Evolutionary conservation across 2,113 vertebrate genomes (phyloP), one percentile per base, ranked within the genome.

Genomic region (Odontesthes bonariensis): DNA sequence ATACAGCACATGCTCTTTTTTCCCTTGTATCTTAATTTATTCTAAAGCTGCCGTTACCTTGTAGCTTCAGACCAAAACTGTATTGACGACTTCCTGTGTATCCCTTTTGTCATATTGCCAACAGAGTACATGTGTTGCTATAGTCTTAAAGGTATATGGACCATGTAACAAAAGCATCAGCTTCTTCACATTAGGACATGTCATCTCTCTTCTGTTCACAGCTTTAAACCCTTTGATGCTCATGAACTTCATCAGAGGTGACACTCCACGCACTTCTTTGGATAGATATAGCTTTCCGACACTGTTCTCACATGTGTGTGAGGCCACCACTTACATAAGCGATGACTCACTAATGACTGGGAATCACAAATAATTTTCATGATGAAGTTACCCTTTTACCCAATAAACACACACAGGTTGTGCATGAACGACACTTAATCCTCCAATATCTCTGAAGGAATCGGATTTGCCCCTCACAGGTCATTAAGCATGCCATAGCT

Each of bases 361-460:
- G 33, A 82, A 78, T 91, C 90, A 90, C 78, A 73, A 84, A 74
- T 66, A 60, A 91, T 91, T 86, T 90, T 77, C 70, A 13, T 87
- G 83, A 90, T 86, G 86, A 86, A 86, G 64, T 79, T 81, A 80
- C 63, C 79, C 79, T 83, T 86, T 87, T 62, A 81, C 69, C 31
- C 52, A 65, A 53, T 65, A 83, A 76, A 82, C 56, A 81, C 75
- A 73, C 55, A 64, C 55, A 68, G 63, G 33, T 69, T 62, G 56
- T 58, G 17, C 51, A 42, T 54, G 65, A 51, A 69, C 19, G 56
- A 81, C 75, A 85, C 69, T 35, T 73, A 13, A 62, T n/a, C 69
- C 61, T 78, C 35, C 16, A 63, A 75, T 51, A 35, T 67, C 31
- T 51, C 33, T 49, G 49, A 66, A 31, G 51, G 51, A 59, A 70